A percentile compares a stretch with the other conserved stretches of the same genome.
Conservation (phyloP, 2,113 vertebrate genomes). For the Phrynosoma blainvillii region DNA sequence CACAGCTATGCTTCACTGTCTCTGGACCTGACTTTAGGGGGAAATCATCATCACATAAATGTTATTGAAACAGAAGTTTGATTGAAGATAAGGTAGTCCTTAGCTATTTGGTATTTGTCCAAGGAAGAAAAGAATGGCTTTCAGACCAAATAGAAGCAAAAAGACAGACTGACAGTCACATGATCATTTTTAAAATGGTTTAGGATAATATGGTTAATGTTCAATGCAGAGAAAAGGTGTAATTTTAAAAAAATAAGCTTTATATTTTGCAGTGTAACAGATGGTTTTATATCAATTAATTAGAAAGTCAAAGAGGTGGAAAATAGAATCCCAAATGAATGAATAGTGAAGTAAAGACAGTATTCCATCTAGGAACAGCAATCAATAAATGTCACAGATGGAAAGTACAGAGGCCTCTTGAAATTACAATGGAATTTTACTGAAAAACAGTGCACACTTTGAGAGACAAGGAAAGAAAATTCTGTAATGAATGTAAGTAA, state of each 20-base stretch:
- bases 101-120: background rate
- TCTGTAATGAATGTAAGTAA: background rate
- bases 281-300: background rate
- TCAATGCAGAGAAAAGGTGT: background rate
- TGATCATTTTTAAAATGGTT: background rate
- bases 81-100: constrained; percentile 3
- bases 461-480: background rate
- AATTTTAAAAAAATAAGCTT: background rate
- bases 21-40: background rate
- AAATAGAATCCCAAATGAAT: background rate
- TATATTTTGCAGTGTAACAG: background rate
- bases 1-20: background rate
- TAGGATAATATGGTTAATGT: background rate
- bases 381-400: constrained; percentile 10
- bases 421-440: background rate
- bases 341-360: background rate
- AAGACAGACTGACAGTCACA: too few relatives aligned
- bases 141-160: background rate
- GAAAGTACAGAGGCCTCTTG: background rate
- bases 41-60: background rate
- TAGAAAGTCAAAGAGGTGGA: background rate
- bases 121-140: background rate
- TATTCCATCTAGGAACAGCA: background rate
- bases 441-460: background rate
- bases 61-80: background rate